phyloP scores from a whole-genome alignment of 2,888 invertebrate genomes.

The Phyto melanocephala region DNA sequence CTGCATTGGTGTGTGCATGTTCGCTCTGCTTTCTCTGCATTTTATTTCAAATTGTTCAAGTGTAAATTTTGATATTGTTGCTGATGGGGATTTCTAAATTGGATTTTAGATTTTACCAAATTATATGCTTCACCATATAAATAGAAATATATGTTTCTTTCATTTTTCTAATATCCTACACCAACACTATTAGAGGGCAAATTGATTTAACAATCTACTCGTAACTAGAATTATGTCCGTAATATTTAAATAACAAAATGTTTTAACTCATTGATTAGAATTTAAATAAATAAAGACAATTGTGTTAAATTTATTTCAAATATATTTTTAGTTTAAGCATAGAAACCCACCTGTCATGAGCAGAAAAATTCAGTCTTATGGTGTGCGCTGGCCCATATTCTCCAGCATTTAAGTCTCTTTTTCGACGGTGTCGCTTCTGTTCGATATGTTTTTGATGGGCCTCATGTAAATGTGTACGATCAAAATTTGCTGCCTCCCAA shows the following conservation, averaged over 20 bases:
- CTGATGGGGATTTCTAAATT: slow-evolving; percentile 29
- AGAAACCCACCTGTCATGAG: slow-evolving; percentile 78
- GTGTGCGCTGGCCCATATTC: slow-evolving; percentile 76
- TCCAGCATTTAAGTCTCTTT: slow-evolving; percentile 74
- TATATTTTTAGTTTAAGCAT: too few species aligned
- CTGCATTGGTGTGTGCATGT: background rate
- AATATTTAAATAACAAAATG: too few species aligned
- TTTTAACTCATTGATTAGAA: too few species aligned
- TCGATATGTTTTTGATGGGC: slow-evolving; percentile 78
- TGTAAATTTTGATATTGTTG: slow-evolving; percentile 12
- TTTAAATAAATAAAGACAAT: too few species aligned
- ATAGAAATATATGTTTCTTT: too few species aligned
- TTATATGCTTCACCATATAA: slow-evolving; percentile 26
- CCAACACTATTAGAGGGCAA: too few species aligned
- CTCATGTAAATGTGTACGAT: slow-evolving; percentile 79
- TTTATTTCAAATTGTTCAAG: slow-evolving; percentile 37
- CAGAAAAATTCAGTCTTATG: slow-evolving; percentile 78
- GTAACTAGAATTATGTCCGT: too few species aligned
- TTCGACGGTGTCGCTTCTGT: slow-evolving; percentile 76
- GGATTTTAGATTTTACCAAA: slow-evolving; percentile 24
- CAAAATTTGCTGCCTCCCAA: slow-evolving; percentile 89
- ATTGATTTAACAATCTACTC: too few species aligned
- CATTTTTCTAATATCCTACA: background rate
- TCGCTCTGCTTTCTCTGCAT: background rate
- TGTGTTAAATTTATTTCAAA: too few species aligned